Base-by-base conservation (phyloP, 2,797 vertebrate genomes). In the Sebastolobus alascanus region DNA sequence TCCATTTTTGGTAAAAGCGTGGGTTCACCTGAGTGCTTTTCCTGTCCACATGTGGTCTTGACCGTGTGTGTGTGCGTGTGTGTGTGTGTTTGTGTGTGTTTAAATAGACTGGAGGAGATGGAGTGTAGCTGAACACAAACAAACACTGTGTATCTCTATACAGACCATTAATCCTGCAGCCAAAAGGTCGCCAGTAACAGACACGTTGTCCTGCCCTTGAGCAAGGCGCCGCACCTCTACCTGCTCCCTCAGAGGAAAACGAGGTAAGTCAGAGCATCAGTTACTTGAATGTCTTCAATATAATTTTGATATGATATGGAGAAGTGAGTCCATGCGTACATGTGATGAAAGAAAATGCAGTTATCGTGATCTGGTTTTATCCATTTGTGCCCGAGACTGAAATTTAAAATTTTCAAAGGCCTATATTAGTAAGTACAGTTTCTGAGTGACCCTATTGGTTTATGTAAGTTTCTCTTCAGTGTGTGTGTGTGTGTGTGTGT, bases 81-180 rank as follows among this genome's bases (percentile, higher is more conserved):
- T 5, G 43, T 65, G 22, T 22, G 68, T 64, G 37, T 84, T 56
- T 81, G 80, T 74, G 70, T 90, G 77, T 67, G 74, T 83, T 75
- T 68, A 81, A 80, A 82, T 55, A 79, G 43, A 68, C 43, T 1
- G 5, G 18, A 66, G 61, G 76, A 82, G 66, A 81, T 81, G 74
- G n/a, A 60, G 74, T 50, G 77, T 73, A 76, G 70, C 43, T 60
- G 82, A 74, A 76, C 82, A 86, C 65, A 78, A 86, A 84, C 79
- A 87, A 59, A 80, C 81, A 77, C 37, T 68, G 75, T 81, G 40
- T 77, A 61, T 83, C 71, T 73, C 75, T 46, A 61, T 5, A 75
- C 58, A 75, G 22, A 31, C 7, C n/a, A 14, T 66, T 65, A 14
- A 2, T 29, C 25, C 35, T 27, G 66, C 31, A 50, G 14, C 59